A percentile compares a stretch with the other conserved stretches of the same genome.
phyloP scores from a whole-genome alignment of 2,113 vertebrate genomes.

The Clupea harengus region DNA sequence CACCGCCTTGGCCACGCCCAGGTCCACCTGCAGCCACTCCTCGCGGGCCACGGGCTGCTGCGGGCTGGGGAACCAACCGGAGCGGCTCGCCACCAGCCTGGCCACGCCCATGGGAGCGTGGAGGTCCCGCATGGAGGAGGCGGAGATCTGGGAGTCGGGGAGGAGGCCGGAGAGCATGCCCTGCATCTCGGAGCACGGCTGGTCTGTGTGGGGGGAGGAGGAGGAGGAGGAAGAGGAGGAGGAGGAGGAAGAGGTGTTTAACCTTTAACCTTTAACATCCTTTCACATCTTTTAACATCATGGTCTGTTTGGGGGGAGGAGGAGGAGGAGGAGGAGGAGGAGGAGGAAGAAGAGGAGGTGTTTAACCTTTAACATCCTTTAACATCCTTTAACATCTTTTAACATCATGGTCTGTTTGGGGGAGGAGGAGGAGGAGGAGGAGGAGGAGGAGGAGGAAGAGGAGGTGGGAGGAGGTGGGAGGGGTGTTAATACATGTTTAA shows the following conservation, averaged over 20 bases:
- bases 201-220: slow-evolving; percentile 73
- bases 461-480: too few species aligned
- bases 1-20: slow-evolving; percentile 82
- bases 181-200: slow-evolving; percentile 90
- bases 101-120: slow-evolving; percentile 89
- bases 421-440: too few species aligned
- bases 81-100: slow-evolving; percentile 90
- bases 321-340: too few species aligned
- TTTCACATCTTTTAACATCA: too few species aligned
- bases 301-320: too few species aligned
- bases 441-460: too few species aligned
- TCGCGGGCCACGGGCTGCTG: slow-evolving; percentile 87
- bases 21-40: slow-evolving; percentile 95
- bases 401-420: too few species aligned
- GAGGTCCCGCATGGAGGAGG: slow-evolving; percentile 90
- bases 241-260: not conserved
- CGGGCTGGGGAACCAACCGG: slow-evolving; percentile 89
- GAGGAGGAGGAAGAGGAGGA: slow-evolving; percentile 20
- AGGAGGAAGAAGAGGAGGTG: too few species aligned
- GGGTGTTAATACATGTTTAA: too few species aligned
- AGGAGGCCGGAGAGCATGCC: slow-evolving; percentile 95
- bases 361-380: too few species aligned
- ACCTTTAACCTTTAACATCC: too few species aligned
- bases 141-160: slow-evolving; percentile 88
- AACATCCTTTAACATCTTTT: too few species aligned